These are phyloP conservation scores for Acanthisitta chloris DNA, from an alignment of 2,113 vertebrate genomes.

Conservation along the genomic window DNA sequence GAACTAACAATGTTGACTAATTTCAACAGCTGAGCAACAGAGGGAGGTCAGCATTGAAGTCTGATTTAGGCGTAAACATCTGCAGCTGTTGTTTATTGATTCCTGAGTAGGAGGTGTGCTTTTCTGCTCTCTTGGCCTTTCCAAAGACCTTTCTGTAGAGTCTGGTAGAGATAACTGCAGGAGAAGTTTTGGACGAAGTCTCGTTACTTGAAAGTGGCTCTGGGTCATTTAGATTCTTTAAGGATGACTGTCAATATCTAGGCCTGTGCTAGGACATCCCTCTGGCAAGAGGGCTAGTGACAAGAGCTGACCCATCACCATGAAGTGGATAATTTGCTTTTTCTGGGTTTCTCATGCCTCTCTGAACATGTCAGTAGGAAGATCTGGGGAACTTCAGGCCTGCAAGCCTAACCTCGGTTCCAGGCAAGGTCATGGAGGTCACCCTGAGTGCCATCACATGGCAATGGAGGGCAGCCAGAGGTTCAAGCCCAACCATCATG, in stretches of 20 bases:
- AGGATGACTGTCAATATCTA: neutral
- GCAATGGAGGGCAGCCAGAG: too few relatives aligned
- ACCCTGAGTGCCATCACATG: too few relatives aligned
- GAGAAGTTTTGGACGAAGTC: neutral
- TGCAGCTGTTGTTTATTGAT: neutral
- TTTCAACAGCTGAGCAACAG: neutral
- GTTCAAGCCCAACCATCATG: too few relatives aligned
- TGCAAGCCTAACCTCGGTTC: too few relatives aligned
- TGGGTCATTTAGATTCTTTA: neutral
- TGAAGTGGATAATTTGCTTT: neutral
- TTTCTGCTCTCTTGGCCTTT: neutral
- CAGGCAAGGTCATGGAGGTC: too few relatives aligned
- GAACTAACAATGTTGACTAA: neutral
- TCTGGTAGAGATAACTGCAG: neutral
- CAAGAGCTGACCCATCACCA: neutral
- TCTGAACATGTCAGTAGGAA: too few relatives aligned
- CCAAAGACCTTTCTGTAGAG: neutral
- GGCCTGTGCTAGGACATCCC: neutral
- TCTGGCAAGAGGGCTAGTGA: neutral
- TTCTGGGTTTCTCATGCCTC: neutral
- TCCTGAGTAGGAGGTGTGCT: neutral
- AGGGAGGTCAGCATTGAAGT: neutral
- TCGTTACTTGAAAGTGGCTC: neutral
- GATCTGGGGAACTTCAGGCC: too few relatives aligned
- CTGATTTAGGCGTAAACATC: neutral